phyloP scores from a whole-genome alignment of 2,113 vertebrate genomes.

The Motacilla alba region DNA sequence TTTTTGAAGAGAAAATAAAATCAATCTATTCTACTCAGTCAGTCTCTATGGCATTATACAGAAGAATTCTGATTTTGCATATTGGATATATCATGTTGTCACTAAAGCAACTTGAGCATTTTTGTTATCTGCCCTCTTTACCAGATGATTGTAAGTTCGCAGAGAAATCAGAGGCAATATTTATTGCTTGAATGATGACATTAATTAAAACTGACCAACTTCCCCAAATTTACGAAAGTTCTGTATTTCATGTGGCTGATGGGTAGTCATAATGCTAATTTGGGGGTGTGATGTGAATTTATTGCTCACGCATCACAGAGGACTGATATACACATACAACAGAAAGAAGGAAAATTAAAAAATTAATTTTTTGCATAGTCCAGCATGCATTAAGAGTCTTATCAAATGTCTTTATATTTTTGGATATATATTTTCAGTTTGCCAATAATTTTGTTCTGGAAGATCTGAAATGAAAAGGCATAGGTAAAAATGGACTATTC shows the following conservation, averaged over 20 bases:
- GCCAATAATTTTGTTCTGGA: background rate
- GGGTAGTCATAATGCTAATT: background rate
- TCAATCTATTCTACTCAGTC: background rate
- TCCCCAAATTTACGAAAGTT: background rate
- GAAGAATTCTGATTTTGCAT: background rate
- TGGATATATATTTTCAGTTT: background rate
- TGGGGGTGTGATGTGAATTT: background rate
- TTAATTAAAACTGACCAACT: background rate
- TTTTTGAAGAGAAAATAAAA: background rate
- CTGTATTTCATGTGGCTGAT: background rate
- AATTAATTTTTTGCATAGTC: background rate
- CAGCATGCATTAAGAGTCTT: conserved; percentile 19
- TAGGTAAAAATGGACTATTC: background rate
- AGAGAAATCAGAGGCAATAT: background rate
- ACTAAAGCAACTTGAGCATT: background rate
- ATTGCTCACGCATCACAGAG: conserved; percentile 1
- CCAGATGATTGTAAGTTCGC: background rate
- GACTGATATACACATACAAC: background rate
- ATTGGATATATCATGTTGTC: background rate
- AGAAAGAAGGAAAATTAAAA: background rate
- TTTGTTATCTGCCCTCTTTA: background rate
- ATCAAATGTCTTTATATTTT: conserved; percentile 19
- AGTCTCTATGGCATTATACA: background rate
- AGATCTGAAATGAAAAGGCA: conserved; percentile 39
- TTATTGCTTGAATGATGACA: background rate